A percentile compares a stretch with the other conserved stretches of the same genome.
These are phyloP conservation scores for Drosophila trapezifrons DNA, from an alignment of 1,140 invertebrate genomes.

Conservation along the genomic window DNA sequence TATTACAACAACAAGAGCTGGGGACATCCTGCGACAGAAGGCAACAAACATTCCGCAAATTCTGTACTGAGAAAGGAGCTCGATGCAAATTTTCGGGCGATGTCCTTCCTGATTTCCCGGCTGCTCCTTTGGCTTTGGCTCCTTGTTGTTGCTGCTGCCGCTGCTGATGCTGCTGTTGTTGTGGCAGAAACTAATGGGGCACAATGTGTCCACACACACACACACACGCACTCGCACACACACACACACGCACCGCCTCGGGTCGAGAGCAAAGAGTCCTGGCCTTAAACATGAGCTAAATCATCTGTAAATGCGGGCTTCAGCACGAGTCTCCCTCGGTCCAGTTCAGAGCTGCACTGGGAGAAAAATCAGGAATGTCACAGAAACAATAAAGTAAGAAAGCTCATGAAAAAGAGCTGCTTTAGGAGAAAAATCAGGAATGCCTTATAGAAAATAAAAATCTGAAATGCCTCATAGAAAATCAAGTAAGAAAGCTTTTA, in stretches of 20 bases:
- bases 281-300: conserved; percentile 82
- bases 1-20: conserved; percentile 63
- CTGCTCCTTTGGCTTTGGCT: conserved; percentile 33
- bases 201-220: conserved; percentile 78
- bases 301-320: conserved; percentile 81
- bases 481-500: too few species aligned
- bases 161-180: conserved; percentile 51
- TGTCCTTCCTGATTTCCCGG: conserved; percentile 10
- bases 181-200: conserved; percentile 76
- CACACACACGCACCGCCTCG: conserved; percentile 29
- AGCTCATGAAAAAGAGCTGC: too few species aligned
- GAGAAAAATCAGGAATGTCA: neutral
- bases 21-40: conserved; percentile 24
- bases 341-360: conserved; percentile 12
- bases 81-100: conserved; percentile 68
- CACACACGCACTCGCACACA: neutral
- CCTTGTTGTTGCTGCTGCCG: conserved; percentile 5
- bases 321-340: conserved; percentile 25
- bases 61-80: conserved; percentile 59
- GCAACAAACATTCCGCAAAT: conserved; percentile 26
- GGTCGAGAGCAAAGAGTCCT: conserved; percentile 48
- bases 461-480: too few species aligned
- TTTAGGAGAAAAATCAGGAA: too few species aligned
- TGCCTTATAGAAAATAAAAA: too few species aligned
- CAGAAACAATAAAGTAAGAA: too few species aligned